Evolutionary conservation across 2,888 invertebrate species (phyloP).

Genomic region (Scaeva pyrastri): DNA sequence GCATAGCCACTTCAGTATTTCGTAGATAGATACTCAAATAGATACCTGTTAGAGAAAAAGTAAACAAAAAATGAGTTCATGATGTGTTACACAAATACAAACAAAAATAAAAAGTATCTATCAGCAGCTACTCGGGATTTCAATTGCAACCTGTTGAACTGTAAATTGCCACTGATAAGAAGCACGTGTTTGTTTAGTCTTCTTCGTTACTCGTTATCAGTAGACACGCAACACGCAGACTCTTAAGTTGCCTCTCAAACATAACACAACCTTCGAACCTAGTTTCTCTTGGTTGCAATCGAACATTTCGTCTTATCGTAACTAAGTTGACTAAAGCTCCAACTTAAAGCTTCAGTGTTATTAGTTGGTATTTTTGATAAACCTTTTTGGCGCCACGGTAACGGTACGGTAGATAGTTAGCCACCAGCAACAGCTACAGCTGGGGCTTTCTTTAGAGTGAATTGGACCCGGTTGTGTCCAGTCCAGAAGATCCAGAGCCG

Average conservation of each 20-base stretch:
- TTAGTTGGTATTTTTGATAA: background rate
- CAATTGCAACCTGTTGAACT: constrained; percentile 65
- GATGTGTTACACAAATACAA: background rate
- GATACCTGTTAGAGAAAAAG: background rate
- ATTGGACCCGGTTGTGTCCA: constrained; percentile 29
- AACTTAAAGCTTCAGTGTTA: constrained; percentile 40
- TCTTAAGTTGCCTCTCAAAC: constrained; percentile 55
- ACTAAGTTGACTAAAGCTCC: constrained; percentile 40
- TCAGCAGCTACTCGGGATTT: background rate
- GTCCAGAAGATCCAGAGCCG: constrained; percentile 28
- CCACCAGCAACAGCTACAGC: background rate
- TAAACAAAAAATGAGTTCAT: constrained; percentile 12
- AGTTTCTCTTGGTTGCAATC: constrained; percentile 18
- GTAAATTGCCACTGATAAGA: constrained; percentile 37
- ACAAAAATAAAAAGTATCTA: background rate
- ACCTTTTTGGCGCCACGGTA: constrained; percentile 24
- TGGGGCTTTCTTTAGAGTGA: constrained; percentile 35
- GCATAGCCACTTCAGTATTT: background rate
- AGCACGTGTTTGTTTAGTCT: constrained; percentile 48
- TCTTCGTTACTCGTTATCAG: constrained; percentile 35
- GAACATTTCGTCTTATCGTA: background rate
- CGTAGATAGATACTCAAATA: no score
- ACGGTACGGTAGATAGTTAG: background rate
- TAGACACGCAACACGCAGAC: constrained; percentile 34
- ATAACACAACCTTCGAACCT: constrained; percentile 69